Base-by-base conservation (phyloP, 2,113 vertebrate genomes). In the Rhabdornis inornatus region DNA sequence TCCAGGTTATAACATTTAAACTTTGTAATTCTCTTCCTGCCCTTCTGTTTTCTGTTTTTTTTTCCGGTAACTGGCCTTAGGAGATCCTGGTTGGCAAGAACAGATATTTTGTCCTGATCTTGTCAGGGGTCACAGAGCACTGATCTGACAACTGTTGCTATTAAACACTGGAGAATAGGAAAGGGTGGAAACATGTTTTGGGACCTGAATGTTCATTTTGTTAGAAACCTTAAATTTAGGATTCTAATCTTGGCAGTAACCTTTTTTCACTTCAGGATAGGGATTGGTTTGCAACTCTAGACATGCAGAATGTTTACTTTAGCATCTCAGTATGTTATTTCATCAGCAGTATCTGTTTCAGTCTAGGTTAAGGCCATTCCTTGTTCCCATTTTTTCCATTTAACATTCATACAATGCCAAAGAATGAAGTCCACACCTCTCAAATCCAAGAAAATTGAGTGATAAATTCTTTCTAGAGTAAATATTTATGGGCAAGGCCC, bases 221-320 rank as follows among this genome's bases (percentile, higher is more conserved):
- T 66, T 79, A 70, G 69, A 61, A 84, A 85, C 35, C 3, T 59
- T 92, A 31, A 39, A 71, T 84, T 84, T 87, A 70, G 60, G 27
- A 45, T 57, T 64, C 33, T 87, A 13, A 57, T 83, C 55, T 93
- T 93, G 84, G 74, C 53, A 93, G 13, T 53, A 44, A n/a, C 27
- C 17, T 57, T 87, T 93, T 79, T 91, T 68, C n/a, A 83, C 44
- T 92, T 93, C 70, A 69, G 75, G n/a, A 37, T 88, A 60, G 49
- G 76, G 83, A 56, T 88, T 86, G 86, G 79, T 90, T 86, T 92
- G 61, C 89, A 86, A 6, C 40, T 85, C 66, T 72, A 92, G 91
- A 68, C 70, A 68, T 39, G 86, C 28, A 72, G 75, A 64, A 56
- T 65, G 27, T 92, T 95, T 95, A 47, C 44, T 85, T 93, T 89